phyloP scores from a whole-genome alignment of 2,113 vertebrate genomes.

The Ginglymostoma cirratum region DNA sequence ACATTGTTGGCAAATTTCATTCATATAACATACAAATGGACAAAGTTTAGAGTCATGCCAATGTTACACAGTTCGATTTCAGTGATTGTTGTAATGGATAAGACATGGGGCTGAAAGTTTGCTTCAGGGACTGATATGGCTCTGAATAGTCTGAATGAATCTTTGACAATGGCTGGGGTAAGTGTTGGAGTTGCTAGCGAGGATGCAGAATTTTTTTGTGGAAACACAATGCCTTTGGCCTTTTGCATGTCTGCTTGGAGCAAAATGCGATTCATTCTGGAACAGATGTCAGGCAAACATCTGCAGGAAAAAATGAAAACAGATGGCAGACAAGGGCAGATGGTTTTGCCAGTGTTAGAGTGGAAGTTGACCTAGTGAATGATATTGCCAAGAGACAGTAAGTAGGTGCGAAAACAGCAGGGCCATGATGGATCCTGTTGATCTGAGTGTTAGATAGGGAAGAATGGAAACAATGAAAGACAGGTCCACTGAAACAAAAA shows the following conservation, averaged over 20 bases:
- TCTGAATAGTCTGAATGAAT: neutral
- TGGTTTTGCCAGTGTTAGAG: neutral
- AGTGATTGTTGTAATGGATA: neutral
- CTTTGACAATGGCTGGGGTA: neutral
- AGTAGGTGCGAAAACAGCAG: neutral
- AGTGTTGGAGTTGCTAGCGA: neutral
- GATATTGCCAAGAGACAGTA: neutral
- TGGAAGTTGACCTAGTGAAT: neutral
- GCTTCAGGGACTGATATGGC: neutral
- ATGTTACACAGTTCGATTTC: neutral
- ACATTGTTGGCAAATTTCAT: neutral
- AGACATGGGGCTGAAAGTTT: neutral
- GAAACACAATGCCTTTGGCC: neutral
- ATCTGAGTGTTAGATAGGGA: too few relatives aligned
- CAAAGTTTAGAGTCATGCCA: neutral
- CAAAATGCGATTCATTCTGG: neutral
- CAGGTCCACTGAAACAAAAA: too few relatives aligned
- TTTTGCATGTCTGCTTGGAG: neutral
- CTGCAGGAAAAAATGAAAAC: neutral
- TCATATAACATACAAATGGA: too few relatives aligned
- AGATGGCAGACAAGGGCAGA: neutral
- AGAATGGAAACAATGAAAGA: too few relatives aligned
- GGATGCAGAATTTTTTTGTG: neutral
- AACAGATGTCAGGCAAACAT: neutral
- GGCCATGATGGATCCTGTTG: too few relatives aligned